Conservation (phyloP, 2,888 invertebrate genomes). For the Nesidiocoris tenuis region DNA sequence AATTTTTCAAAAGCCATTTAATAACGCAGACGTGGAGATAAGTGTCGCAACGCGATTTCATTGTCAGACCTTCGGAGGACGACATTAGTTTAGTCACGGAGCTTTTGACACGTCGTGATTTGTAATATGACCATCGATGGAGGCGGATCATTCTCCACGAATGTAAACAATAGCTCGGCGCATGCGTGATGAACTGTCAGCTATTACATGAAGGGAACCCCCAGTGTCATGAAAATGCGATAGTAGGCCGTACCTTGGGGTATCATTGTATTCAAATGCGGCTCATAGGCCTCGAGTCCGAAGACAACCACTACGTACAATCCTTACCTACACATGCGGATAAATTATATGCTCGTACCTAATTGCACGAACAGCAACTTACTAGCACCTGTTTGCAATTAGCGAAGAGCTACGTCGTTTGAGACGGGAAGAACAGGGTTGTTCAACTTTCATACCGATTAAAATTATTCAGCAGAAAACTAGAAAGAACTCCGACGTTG, state of each 20-base stretch:
- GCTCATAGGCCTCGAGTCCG: background rate
- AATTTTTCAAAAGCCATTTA: background rate
- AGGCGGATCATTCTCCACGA: background rate
- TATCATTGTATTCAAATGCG: background rate
- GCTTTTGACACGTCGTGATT: background rate
- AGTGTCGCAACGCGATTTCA: background rate
- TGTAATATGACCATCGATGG: background rate
- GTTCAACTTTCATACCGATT: no score
- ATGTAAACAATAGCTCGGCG: background rate
- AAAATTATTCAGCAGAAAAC: no score
- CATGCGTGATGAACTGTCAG: background rate
- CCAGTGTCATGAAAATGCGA: background rate
- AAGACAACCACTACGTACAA: no score
- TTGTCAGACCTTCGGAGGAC: background rate
- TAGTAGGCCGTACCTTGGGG: background rate
- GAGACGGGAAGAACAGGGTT: no score
- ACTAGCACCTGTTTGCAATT: background rate
- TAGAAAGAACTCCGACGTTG: no score
- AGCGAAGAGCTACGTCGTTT: no score
- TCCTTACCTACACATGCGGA: background rate
- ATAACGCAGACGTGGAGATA: background rate
- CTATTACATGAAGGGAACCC: background rate
- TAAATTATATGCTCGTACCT: background rate
- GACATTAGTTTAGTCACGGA: background rate
- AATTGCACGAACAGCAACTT: no score